phyloP scores from a whole-genome alignment of 2,113 vertebrate species.

The Thunnus maccoyii region DNA sequence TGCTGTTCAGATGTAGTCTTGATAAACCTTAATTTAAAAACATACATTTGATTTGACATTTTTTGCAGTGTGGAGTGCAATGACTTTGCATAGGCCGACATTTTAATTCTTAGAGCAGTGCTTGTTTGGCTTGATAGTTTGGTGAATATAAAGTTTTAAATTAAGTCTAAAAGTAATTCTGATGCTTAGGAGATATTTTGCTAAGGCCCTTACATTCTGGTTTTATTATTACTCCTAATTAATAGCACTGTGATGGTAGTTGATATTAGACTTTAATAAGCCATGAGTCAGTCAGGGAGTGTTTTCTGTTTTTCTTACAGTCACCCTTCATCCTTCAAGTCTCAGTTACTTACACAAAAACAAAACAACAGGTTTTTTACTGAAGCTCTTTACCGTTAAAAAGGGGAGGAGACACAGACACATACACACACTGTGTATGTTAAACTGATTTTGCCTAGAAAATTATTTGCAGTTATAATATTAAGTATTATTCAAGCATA shows the following conservation, averaged over 20 bases:
- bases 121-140: constrained; percentile 3
- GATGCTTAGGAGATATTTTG: constrained; percentile 8
- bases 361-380: constrained; percentile 46
- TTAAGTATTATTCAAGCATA: neutral
- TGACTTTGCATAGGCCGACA: constrained; percentile 1
- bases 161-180: constrained; percentile 13
- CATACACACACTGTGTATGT: neutral
- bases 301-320: neutral
- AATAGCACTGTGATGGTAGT: neutral
- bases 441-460: neutral
- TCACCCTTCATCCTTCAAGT: neutral
- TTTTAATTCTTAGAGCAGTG: constrained; percentile 5
- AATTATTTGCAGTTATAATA: neutral
- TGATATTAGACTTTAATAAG: constrained; percentile 21
- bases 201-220: neutral
- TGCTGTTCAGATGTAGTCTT: constrained; percentile 1
- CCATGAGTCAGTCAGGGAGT: neutral
- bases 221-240: constrained; percentile 10
- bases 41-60: neutral
- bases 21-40: constrained; percentile 24
- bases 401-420: constrained; percentile 66
- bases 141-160: constrained; percentile 13
- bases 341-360: constrained; percentile 17
- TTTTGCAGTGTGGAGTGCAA: constrained; percentile 11
- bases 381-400: constrained; percentile 30